phyloP scores from a whole-genome alignment of 2,797 vertebrate species.

The Gadopsis bispinosus region DNA sequence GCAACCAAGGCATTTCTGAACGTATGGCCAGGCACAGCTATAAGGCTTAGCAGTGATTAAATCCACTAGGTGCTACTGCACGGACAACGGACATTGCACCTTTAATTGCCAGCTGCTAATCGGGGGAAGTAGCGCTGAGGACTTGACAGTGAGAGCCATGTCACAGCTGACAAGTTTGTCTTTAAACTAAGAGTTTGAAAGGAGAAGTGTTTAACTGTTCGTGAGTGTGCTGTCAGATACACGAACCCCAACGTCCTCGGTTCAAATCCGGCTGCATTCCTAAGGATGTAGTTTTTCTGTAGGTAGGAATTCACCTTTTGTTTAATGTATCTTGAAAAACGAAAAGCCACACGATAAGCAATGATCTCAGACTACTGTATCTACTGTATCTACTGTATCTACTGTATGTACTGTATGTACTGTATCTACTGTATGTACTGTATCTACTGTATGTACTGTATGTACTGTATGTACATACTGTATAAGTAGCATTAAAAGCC shows the following conservation, averaged over 20 bases:
- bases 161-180: background rate
- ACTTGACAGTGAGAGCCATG: background rate
- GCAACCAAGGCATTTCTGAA: too few species aligned
- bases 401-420: background rate
- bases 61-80: background rate
- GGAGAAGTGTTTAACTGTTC: background rate
- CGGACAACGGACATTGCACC: background rate
- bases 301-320: background rate
- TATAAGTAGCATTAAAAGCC: background rate
- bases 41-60: too few species aligned
- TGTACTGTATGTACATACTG: background rate
- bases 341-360: background rate
- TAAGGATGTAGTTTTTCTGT: too few species aligned
- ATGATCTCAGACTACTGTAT: background rate
- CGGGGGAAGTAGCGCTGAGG: background rate
- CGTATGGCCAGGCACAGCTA: too few species aligned
- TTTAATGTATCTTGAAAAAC: background rate
- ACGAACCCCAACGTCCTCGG: background rate
- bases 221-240: background rate
- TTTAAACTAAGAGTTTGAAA: background rate
- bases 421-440: too few species aligned
- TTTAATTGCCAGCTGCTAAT: background rate
- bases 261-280: background rate
- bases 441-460: background rate
- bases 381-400: too few species aligned